Evolutionary conservation across 2,797 vertebrate species (phyloP).

Genomic region (Clarias fuscus): DNA sequence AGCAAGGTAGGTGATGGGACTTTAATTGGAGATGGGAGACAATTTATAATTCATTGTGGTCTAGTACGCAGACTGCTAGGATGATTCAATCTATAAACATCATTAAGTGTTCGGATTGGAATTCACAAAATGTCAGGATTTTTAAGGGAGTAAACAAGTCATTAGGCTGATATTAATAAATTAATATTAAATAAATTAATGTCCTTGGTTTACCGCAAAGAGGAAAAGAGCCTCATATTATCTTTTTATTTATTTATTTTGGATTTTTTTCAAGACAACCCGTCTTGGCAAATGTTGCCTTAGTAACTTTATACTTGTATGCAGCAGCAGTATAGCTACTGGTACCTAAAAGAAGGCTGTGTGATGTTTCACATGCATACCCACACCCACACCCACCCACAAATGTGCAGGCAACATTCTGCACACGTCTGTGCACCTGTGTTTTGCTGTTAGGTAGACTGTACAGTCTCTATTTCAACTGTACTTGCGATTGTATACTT

Average conservation of each 20-base stretch:
- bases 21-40: slow-evolving; percentile 60
- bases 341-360: slow-evolving; percentile 71
- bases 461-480: slow-evolving; percentile 69
- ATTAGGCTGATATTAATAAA: background rate
- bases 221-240: slow-evolving; percentile 15
- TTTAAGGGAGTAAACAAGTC: background rate
- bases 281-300: slow-evolving; percentile 77
- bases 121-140: background rate
- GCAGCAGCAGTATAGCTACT: slow-evolving; percentile 72
- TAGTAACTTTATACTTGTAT: slow-evolving; percentile 74
- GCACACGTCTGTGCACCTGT: slow-evolving; percentile 53
- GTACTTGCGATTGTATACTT: slow-evolving; percentile 81
- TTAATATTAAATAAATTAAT: slow-evolving; percentile 2
- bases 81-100: slow-evolving; percentile 9
- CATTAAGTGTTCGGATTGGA: slow-evolving; percentile 5
- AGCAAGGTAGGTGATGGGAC: slow-evolving; percentile 48
- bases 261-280: slow-evolving; percentile 6
- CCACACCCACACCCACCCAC: slow-evolving; percentile 5
- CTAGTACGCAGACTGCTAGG: background rate
- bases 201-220: slow-evolving; percentile 18
- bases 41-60: slow-evolving; percentile 11
- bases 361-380: slow-evolving; percentile 49
- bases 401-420: slow-evolving; percentile 7
- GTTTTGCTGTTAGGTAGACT: slow-evolving; percentile 73
- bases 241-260: background rate